A percentile compares a stretch with the other conserved stretches of the same genome.
phyloP scores from a whole-genome alignment of 2,888 invertebrate species.

The Philonicus albiceps region DNA sequence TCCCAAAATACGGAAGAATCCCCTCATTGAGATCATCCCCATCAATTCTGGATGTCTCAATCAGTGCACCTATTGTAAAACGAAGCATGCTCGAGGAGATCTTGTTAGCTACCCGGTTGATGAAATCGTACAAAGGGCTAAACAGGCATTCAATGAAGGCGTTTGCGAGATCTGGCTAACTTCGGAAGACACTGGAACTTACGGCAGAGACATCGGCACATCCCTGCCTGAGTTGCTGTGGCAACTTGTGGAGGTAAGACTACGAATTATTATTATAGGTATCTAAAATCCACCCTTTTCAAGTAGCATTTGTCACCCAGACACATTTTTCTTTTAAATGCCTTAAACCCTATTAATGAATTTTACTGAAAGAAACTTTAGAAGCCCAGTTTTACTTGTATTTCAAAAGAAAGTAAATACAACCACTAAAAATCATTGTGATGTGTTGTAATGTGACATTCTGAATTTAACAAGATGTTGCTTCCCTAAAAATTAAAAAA shows the following conservation, averaged over 20 bases:
- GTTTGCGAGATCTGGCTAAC: constrained; percentile 98
- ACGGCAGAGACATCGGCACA: constrained; percentile 92
- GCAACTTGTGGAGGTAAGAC: constrained; percentile 73
- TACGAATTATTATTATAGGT: neutral
- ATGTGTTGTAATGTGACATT: too few relatives aligned
- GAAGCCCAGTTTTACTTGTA: too few relatives aligned
- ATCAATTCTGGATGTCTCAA: constrained; percentile 97
- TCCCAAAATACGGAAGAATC: constrained; percentile 95
- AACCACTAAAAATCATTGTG: too few relatives aligned
- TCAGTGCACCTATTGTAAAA: constrained; percentile 99
- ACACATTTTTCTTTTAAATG: too few relatives aligned
- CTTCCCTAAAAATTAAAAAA: too few relatives aligned
- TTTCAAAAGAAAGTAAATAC: too few relatives aligned
- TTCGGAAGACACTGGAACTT: constrained; percentile 97
- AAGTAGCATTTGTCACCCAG: too few relatives aligned
- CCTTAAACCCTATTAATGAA: too few relatives aligned
- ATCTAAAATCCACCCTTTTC: too few relatives aligned
- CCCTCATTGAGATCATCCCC: constrained; percentile 95
- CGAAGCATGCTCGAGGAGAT: constrained; percentile 96
- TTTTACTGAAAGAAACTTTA: too few relatives aligned
- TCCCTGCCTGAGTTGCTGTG: constrained; percentile 86
- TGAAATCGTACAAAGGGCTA: constrained; percentile 87
- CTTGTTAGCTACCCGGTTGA: constrained; percentile 92
- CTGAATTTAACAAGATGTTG: too few relatives aligned
- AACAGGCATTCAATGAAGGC: constrained; percentile 88